A percentile compares a stretch with the other conserved stretches of the same genome.
Evolutionary conservation across 2,888 invertebrate genomes (phyloP).

Genomic region (Zygaena filipendulae): DNA sequence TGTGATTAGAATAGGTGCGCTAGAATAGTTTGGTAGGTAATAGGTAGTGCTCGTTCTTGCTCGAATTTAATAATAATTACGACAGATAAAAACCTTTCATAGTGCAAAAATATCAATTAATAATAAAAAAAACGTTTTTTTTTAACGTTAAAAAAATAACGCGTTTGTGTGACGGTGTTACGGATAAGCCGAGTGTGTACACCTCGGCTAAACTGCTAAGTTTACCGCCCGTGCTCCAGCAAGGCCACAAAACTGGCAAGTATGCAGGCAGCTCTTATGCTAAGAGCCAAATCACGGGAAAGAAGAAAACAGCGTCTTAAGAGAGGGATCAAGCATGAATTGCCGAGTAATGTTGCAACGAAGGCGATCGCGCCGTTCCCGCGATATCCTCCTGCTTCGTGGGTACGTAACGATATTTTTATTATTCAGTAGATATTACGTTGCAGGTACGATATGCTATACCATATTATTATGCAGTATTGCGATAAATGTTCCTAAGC

Average conservation of each 20-base stretch:
- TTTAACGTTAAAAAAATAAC: constrained; percentile 14
- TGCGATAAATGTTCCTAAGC: no score
- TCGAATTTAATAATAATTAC: constrained; percentile 17
- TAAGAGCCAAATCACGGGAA: constrained; percentile 90
- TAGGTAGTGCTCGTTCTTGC: no score
- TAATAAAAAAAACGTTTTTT: constrained; percentile 14
- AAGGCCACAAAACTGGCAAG: constrained; percentile 71
- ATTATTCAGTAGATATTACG: constrained; percentile 6
- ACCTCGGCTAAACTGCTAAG: constrained; percentile 26
- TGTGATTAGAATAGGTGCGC: constrained; percentile 28
- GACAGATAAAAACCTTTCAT: constrained; percentile 11
- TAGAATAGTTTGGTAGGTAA: no score
- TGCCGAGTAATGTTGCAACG: constrained; percentile 89
- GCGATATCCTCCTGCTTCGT: constrained; percentile 84
- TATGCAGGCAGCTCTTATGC: constrained; percentile 94
- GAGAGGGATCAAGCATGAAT: constrained; percentile 78
- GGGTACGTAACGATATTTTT: constrained; percentile 61
- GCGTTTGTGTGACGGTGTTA: constrained; percentile 12
- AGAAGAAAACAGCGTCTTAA: constrained; percentile 81
- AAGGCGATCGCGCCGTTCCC: constrained; percentile 89
- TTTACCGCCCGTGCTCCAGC: constrained; percentile 29
- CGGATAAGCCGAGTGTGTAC: constrained; percentile 13
- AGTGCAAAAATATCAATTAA: constrained; percentile 16
- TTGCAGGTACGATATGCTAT: no score
- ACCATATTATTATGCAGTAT: no score